These are phyloP conservation scores for Epirrhoe tristata DNA, from an alignment of 2,888 invertebrate genomes.

Conservation along the genomic window DNA sequence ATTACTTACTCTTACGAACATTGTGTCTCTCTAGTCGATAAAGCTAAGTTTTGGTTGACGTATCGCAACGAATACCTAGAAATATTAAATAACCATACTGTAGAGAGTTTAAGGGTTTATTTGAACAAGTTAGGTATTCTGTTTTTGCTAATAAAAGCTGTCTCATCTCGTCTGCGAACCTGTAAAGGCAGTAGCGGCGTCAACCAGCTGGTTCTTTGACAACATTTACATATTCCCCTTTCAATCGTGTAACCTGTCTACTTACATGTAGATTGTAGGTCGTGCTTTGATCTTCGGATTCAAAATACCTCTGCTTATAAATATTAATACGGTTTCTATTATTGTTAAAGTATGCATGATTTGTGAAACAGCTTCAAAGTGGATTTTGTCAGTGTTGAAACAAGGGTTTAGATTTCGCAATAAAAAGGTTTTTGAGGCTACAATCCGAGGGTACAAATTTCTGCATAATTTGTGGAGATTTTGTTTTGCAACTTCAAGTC, in stretches of 20 bases:
- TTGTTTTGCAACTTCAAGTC: neutral
- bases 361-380: conserved; percentile 16
- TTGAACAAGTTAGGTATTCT: conserved; percentile 4
- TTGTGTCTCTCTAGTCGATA: too few species aligned
- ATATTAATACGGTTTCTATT: conserved; percentile 40
- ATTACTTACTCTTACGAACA: too few species aligned
- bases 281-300: conserved; percentile 42
- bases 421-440: conserved; percentile 1
- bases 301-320: conserved; percentile 35
- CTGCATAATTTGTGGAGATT: neutral
- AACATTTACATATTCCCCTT: conserved; percentile 42
- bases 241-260: conserved; percentile 30
- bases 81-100: too few species aligned
- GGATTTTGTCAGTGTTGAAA: conserved; percentile 5
- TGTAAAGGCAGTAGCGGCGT: conserved; percentile 28
- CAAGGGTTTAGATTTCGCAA: neutral
- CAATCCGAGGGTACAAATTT: neutral
- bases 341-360: conserved; percentile 34
- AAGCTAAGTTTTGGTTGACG: too few species aligned
- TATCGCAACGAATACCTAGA: too few species aligned
- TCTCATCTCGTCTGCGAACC: conserved; percentile 21
- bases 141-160: conserved; percentile 12
- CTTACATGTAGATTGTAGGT: conserved; percentile 15
- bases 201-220: conserved; percentile 37
- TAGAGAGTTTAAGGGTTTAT: neutral